phyloP scores from a whole-genome alignment of 2,888 invertebrate species.

The Pristionchus maxplancki region DNA sequence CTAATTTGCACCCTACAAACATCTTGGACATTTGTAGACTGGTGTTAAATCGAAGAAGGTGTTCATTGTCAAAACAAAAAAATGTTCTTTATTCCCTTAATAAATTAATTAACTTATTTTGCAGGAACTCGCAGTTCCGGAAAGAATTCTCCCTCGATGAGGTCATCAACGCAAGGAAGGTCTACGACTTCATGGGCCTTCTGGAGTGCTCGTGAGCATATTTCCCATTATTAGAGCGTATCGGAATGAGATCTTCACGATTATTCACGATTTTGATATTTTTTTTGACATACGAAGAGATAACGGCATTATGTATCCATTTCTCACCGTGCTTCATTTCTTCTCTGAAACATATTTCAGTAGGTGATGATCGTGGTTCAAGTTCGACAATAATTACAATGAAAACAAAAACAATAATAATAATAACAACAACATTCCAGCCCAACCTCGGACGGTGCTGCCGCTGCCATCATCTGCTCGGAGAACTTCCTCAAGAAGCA shows the following conservation, averaged over 20 bases:
- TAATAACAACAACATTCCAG: too few species aligned
- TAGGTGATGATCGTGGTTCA: too few species aligned
- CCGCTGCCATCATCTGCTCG: slow-evolving; percentile 91
- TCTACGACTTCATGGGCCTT: slow-evolving; percentile 94
- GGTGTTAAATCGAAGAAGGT: background rate
- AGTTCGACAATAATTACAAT: background rate
- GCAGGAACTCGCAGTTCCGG: slow-evolving; percentile 91
- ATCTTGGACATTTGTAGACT: background rate
- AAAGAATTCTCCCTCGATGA: slow-evolving; percentile 93
- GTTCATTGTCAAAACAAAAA: background rate
- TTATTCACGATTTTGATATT: too few species aligned
- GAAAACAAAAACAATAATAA: too few species aligned
- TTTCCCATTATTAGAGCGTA: too few species aligned
- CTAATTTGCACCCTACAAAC: background rate
- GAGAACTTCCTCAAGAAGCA: slow-evolving; percentile 90
- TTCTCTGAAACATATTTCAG: too few species aligned
- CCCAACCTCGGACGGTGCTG: slow-evolving; percentile 98
- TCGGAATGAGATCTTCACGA: too few species aligned
- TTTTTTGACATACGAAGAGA: too few species aligned
- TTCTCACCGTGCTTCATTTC: too few species aligned
- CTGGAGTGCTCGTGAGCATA: slow-evolving; percentile 92
- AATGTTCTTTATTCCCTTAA: background rate
- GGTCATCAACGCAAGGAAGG: slow-evolving; percentile 89
- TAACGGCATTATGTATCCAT: too few species aligned
- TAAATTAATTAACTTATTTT: background rate